Evolutionary conservation across 2,113 vertebrate species (phyloP), one percentile per base, ranked within the genome.

Genomic region (Ciconia boyciana): DNA sequence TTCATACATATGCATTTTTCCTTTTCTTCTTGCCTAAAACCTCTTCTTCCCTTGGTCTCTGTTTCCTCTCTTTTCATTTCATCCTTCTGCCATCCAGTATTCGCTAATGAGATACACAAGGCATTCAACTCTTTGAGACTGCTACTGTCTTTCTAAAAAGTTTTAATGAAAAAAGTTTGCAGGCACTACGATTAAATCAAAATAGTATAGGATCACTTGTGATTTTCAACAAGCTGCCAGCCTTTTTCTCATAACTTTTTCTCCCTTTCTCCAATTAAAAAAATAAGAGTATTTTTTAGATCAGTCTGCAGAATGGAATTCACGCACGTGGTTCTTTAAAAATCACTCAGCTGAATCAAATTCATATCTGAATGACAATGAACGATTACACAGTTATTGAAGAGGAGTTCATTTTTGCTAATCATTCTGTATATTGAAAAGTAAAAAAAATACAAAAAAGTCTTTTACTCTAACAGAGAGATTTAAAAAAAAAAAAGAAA

Each of bases 311-410:
- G 49, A 69, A 95, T 60, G 61, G 52, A 88, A 90, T 86, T 83
- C 43, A 60, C 0, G 1, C 43, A 88, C 16, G 4, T 36, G 28
- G 28, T 61, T 83, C 52, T 88, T 79, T 76, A 76, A 90, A 78
- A 92, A 80, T 79, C 76, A 85, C 43, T 90, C 57, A 51, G n/a
- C 54, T 83, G 87, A 95, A 92, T 90, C 44, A 80, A 94, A 85
- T 64, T 86, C 19, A 5, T 85, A 89, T 72, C 71, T 72, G 49
- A 87, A 90, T 92, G 71, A 79, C 89, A 95, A 74, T 1, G 25
- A 71, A 75, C 1, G 2, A 90, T 55, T 62, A 66, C 51, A 81
- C 12, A 64, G 43, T 72, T 90, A 90, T 7, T 55, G 66, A 89
- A 89, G 66, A 88, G 54, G 51, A 90, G 58, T 48, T 89, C 12